These are phyloP conservation scores for Entosphenus tridentatus DNA, from an alignment of 2,113 vertebrate species.

Conservation along the genomic window DNA sequence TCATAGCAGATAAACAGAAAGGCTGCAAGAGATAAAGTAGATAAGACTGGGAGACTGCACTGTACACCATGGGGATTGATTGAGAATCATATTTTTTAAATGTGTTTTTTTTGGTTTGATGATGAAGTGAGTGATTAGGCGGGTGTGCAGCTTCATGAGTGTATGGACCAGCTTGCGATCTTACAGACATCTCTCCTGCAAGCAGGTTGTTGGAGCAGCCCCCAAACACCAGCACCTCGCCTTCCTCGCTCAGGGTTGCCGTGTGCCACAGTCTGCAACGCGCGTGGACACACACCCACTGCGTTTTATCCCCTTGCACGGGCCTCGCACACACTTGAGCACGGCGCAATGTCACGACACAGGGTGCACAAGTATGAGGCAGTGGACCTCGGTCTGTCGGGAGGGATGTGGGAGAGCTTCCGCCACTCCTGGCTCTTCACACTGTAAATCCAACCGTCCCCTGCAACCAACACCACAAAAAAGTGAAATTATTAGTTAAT, in stretches of 20 bases:
- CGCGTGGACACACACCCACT: background rate
- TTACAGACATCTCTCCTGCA: constrained; percentile 64
- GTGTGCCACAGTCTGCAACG: constrained; percentile 71
- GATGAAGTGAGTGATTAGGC: background rate
- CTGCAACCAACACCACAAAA: constrained; percentile 21
- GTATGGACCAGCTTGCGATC: constrained; percentile 11
- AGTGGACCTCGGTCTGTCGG: constrained; percentile 55
- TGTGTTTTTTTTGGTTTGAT: background rate
- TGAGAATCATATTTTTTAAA: background rate
- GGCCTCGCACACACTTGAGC: no score
- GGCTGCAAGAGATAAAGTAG: background rate
- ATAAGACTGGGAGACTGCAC: background rate
- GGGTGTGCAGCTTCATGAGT: background rate
- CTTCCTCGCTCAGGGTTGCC: constrained; percentile 59
- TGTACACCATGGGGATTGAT: background rate
- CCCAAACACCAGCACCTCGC: constrained; percentile 79
- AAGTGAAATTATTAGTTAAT: background rate
- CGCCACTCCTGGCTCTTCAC: constrained; percentile 72
- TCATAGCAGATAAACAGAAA: background rate
- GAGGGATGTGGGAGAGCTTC: constrained; percentile 50
- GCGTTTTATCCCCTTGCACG: no score
- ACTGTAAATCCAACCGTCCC: constrained; percentile 78
- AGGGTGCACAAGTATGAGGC: background rate
- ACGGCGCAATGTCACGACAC: no score
- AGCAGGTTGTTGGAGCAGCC: constrained; percentile 91